Percentiles rank a stretch among this genome's conserved stretches.
Conservation (phyloP, 2,113 vertebrate species). For the Thinocorus orbignyianus region DNA sequence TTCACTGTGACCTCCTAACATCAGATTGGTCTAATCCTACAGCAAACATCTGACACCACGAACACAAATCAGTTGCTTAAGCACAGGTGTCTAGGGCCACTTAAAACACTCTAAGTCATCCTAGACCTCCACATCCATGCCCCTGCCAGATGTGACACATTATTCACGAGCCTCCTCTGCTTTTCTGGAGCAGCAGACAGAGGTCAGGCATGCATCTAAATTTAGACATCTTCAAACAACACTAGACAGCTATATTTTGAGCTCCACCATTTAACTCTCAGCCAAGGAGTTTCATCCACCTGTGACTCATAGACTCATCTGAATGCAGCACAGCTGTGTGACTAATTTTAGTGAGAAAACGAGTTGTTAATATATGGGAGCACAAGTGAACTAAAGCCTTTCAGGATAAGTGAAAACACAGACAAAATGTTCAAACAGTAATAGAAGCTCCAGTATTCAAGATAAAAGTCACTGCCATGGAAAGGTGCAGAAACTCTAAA, state of each 20-base stretch:
- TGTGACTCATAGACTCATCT: background rate
- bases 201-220: background rate
- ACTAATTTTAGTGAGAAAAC: background rate
- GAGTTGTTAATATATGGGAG: background rate
- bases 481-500: background rate
- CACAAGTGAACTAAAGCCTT: background rate
- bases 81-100: background rate
- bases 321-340: background rate
- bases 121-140: background rate
- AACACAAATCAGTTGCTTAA: background rate
- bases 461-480: background rate
- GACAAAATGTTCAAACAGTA: background rate
- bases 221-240: background rate
- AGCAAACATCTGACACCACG: background rate
- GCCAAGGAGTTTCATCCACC: background rate
- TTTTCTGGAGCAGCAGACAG: background rate
- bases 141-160: background rate
- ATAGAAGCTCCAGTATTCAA: background rate
- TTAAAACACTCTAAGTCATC: background rate
- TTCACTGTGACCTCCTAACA: background rate
- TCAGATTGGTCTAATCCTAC: background rate
- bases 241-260: background rate
- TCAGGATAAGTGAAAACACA: background rate
- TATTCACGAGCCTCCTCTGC: background rate
- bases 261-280: background rate